Percentiles rank a stretch among this genome's conserved stretches.
Conservation (phyloP, 2,888 invertebrate species). For the Epirrita christyi region DNA sequence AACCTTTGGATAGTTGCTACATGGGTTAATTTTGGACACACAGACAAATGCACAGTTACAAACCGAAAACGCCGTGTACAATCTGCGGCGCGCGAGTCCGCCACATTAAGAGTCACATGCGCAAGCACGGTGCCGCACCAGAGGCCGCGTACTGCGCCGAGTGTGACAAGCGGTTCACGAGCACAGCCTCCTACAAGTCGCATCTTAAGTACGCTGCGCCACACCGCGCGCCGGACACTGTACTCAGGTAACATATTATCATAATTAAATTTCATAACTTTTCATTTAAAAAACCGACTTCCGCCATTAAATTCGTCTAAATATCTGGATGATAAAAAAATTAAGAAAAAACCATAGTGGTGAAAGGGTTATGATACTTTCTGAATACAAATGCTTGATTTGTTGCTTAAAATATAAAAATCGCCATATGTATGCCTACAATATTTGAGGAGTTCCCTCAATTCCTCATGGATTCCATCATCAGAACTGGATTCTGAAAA, state of each 20-base stretch:
- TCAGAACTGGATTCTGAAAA: too few relatives aligned
- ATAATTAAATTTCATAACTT: too few relatives aligned
- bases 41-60: conserved; percentile 20
- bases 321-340: too few relatives aligned
- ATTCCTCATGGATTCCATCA: too few relatives aligned
- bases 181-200: conserved; percentile 32
- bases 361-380: too few relatives aligned
- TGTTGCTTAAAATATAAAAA: too few relatives aligned
- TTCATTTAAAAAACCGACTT: too few relatives aligned
- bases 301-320: too few relatives aligned
- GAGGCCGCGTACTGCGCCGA: conserved; percentile 55
- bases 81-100: conserved; percentile 62
- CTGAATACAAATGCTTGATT: too few relatives aligned
- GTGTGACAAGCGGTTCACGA: conserved; percentile 51
- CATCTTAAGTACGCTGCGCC: conserved; percentile 36
- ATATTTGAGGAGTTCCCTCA: too few relatives aligned
- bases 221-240: conserved; percentile 33
- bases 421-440: too few relatives aligned
- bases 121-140: conserved; percentile 47
- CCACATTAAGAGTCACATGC: conserved; percentile 61
- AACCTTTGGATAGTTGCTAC: not conserved
- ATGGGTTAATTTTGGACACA: not conserved
- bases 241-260: conserved; percentile 10
- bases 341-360: too few relatives aligned
- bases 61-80: conserved; percentile 49